These are phyloP conservation scores for Holacanthus passer DNA, from an alignment of 2,113 vertebrate species.

Conservation along the genomic window DNA sequence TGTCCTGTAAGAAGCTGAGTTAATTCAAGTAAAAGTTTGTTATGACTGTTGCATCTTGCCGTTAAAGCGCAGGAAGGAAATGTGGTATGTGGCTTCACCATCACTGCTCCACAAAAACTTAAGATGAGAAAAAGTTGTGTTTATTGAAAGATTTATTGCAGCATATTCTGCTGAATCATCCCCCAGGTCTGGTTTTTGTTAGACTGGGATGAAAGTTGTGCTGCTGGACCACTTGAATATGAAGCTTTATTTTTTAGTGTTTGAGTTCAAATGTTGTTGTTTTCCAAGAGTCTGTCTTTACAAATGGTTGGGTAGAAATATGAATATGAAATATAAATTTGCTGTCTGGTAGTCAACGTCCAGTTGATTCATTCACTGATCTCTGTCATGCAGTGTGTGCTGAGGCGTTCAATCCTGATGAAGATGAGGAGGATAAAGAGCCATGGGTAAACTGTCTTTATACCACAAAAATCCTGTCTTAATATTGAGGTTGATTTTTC, in stretches of 20 bases:
- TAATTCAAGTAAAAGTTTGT: background rate
- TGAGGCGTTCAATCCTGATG: slow-evolving; percentile 98
- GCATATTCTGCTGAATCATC: slow-evolving; percentile 23
- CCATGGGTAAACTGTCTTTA: slow-evolving; percentile 87
- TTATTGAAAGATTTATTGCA: slow-evolving; percentile 32
- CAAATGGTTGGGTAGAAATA: background rate
- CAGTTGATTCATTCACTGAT: slow-evolving; percentile 8
- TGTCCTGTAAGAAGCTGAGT: background rate
- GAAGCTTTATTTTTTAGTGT: slow-evolving; percentile 7
- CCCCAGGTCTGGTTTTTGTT: background rate
- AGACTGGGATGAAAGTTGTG: slow-evolving; percentile 3
- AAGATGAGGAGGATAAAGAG: slow-evolving; percentile 96
- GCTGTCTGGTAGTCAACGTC: background rate
- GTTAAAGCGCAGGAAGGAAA: slow-evolving; percentile 25
- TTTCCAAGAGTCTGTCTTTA: background rate
- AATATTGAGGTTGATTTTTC: no score
- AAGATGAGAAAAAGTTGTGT: slow-evolving; percentile 1
- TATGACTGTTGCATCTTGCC: background rate
- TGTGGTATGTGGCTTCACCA: background rate
- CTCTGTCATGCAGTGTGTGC: slow-evolving; percentile 92
- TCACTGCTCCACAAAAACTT: background rate
- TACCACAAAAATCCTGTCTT: background rate
- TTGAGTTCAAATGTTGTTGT: background rate
- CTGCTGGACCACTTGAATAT: background rate
- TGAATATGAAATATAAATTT: slow-evolving; percentile 13